A percentile compares a stretch with the other conserved stretches of the same genome.
phyloP scores from a whole-genome alignment of 1,140 invertebrate species.

The Caenorhabditis brenneri region DNA sequence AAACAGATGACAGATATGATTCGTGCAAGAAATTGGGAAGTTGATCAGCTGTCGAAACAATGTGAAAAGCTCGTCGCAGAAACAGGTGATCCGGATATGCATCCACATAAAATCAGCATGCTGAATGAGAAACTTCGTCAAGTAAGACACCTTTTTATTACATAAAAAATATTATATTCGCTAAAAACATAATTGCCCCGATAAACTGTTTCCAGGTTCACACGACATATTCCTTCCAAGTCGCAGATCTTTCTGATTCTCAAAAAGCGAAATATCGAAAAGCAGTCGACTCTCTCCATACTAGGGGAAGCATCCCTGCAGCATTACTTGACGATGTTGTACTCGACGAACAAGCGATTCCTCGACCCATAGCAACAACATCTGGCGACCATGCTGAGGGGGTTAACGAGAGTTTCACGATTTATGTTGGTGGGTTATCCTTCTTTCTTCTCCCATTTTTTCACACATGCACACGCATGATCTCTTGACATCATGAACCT shows the following conservation, averaged over 20 bases:
- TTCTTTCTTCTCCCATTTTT: background rate
- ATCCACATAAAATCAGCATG: conserved; percentile 33
- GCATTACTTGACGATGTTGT: background rate
- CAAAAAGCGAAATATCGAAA: conserved; percentile 17
- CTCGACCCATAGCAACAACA: background rate
- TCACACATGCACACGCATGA: background rate
- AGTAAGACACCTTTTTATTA: no score
- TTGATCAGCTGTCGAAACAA: conserved; percentile 23
- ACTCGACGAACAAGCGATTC: background rate
- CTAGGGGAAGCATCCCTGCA: background rate
- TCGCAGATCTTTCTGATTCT: conserved; percentile 5
- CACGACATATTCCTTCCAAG: conserved; percentile 24
- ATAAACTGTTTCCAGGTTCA: background rate
- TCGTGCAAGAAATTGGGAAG: conserved; percentile 24
- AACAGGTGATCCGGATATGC: conserved; percentile 12
- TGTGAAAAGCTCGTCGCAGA: conserved; percentile 6
- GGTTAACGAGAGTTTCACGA: conserved; percentile 47
- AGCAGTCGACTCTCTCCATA: conserved; percentile 1
- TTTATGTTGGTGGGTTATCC: conserved; percentile 26
- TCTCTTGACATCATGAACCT: background rate
- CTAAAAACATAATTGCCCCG: no score
- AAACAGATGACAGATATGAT: conserved; percentile 42
- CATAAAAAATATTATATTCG: no score
- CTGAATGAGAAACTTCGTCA: conserved; percentile 5
- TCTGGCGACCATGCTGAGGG: background rate